Base-by-base conservation (phyloP, 2,797 vertebrate species). In the Apogon hyalosoma region DNA sequence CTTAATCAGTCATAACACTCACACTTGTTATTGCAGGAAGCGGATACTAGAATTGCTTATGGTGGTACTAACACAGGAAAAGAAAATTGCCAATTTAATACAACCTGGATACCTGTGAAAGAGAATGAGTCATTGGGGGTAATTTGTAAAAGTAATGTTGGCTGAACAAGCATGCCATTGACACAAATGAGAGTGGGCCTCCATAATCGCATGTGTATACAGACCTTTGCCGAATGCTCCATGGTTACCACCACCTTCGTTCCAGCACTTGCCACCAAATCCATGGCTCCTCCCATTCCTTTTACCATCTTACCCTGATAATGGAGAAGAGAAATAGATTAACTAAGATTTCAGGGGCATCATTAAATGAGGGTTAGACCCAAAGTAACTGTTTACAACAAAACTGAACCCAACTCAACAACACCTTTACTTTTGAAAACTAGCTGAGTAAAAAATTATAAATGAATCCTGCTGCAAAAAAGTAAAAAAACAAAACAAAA, bases 261-360 rank as follows among this genome's bases (percentile, higher is more conserved):
- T 90, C 94, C 95, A 1, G 95, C 91, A 2, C 96, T 99, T 36
- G 97, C 97, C 63, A 99, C 98, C 56, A 99, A 92, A 71, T 99
- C 98, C 98, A 99, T 99, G 56, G 98, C 97, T 69, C 97, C 98
- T 0, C 98, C 98, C 98, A 99, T 99, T 79, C 98, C 98, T 90
- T 99, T 99, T 77, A 99, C 97, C 97, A 98, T 98, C 87, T 99
- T 99, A 63, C 97, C 97, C 98, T 98, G 68, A 45, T 18, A 81
- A 60, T 11, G 18, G 4, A 81, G 43, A 7, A 50, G 2, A 38
- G 38, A 75, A 48, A 49, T 0, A 56, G 5, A 69, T 18, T 39
- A 61, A 38, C 36, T 54, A 18, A 24, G 3, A 15, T 57, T 74
- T 48, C 3, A 49, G 4, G 40, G 40, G 28, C 39, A 28, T 0